Percentiles rank a stretch among this genome's conserved stretches.
phyloP scores from a whole-genome alignment of 2,797 vertebrate genomes.

The Sciurus carolinensis region DNA sequence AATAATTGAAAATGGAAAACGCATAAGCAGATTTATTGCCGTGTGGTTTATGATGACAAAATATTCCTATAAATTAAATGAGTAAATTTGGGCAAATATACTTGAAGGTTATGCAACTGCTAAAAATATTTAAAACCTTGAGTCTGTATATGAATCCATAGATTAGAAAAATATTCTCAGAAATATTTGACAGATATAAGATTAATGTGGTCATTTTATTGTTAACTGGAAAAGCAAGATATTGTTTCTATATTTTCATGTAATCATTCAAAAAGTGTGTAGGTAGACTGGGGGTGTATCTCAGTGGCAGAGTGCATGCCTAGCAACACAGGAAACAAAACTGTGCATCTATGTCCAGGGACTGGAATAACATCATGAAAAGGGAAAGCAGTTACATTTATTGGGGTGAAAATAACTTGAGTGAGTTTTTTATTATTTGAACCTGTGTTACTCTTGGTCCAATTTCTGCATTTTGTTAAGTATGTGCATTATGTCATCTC shows the following conservation, averaged over 20 bases:
- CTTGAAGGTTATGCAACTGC: not conserved
- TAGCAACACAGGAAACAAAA: not conserved
- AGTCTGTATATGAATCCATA: not conserved
- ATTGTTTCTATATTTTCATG: not conserved
- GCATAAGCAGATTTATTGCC: slow-evolving; percentile 18
- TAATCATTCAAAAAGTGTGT: not conserved
- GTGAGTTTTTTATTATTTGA: not conserved
- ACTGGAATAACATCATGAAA: not conserved
- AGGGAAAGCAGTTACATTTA: not conserved
- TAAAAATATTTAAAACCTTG: slow-evolving; percentile 46
- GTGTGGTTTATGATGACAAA: slow-evolving; percentile 54
- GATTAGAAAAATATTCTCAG: slow-evolving; percentile 46
- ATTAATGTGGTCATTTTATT: not conserved
- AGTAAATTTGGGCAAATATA: not conserved
- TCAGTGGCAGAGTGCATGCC: not conserved
- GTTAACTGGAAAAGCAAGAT: not conserved
- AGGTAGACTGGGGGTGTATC: not conserved
- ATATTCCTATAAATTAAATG: slow-evolving; percentile 32
- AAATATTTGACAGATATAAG: not conserved
- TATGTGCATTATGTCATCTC: not conserved
- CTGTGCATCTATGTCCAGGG: not conserved
- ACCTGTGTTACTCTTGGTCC: not conserved
- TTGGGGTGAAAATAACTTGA: not conserved
- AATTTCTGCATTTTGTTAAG: not conserved
- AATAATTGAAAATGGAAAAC: not conserved